Base-by-base conservation (phyloP, 2,888 invertebrate genomes). In the Alloscopus bannaensis region DNA sequence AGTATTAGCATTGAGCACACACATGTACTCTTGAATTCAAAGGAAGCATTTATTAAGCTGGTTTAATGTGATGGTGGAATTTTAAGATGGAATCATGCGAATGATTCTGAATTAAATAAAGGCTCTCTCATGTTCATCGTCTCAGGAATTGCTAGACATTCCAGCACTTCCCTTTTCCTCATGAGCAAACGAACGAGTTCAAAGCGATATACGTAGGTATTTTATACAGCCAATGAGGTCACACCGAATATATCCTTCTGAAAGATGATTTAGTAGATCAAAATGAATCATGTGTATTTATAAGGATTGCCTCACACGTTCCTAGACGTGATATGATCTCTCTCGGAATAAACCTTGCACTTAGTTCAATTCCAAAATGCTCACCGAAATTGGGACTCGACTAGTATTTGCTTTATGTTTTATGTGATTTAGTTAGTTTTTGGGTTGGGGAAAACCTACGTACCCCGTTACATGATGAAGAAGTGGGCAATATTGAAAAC, bases 301-400 rank as follows among this genome's bases (percentile, higher is more conserved):
- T 4, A 36, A 6, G 6, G 36, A 13, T 36, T 36, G 13, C 8
- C 36, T 36, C 36, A 8, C 6, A 8, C 36, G 36, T 13, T 36
- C 36, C 13, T 13, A 36, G 4, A 22, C 24, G 52, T 22, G 52
- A 52, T 52, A 52, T 22, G 22, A 52, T n/a, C n/a, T 52, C 52
- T 52, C n/a, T 52, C 24, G 52, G 24, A 31, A 31, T 72, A 52
- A 72, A 62, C 71, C 62, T 72, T 72, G 62, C 60, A 50, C 71
- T 72, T 72, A n/a, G n/a, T n/a, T n/a, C n/a, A n/a, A n/a, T 52
- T 60, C 26, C 64, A 64, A 64, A n/a, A n/a, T n/a, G n/a, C n/a
- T n/a, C 47, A 20, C 29, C 47, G 29, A 26, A 52, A 26, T 47
- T 60, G 70, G 29, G 70, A 59, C 31, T 71, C 60, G 11, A 2